Conservation (phyloP, 2,888 invertebrate genomes). For the Dermolepida albohirtum region DNA sequence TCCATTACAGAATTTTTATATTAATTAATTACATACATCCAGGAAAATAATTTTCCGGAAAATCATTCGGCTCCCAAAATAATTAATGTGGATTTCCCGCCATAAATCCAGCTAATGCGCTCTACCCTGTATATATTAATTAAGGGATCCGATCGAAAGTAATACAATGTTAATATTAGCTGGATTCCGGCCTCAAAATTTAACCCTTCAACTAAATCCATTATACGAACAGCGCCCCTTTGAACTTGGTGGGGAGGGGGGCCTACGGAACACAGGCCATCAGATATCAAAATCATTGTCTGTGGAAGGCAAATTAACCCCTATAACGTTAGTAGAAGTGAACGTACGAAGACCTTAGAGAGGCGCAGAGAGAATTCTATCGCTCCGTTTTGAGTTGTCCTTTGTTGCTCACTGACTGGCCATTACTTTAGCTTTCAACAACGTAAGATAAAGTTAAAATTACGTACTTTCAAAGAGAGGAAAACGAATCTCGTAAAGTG, state of each 20-base stretch:
- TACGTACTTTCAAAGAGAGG: too few species aligned
- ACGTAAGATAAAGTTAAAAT: too few species aligned
- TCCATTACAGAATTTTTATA: too few species aligned
- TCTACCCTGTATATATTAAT: slow-evolving; percentile 14
- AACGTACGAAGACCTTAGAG: not conserved
- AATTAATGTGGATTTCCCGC: slow-evolving; percentile 20
- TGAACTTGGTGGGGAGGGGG: not conserved
- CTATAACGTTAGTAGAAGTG: slow-evolving; percentile 13
- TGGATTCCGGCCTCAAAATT: slow-evolving; percentile 1
- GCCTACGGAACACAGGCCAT: not conserved
- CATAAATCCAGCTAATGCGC: slow-evolving; percentile 8
- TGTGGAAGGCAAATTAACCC: slow-evolving; percentile 28
- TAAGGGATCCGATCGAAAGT: slow-evolving; percentile 25
- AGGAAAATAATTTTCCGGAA: too few species aligned
- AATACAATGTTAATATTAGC: slow-evolving; percentile 30
- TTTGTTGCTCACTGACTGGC: slow-evolving; percentile 7
- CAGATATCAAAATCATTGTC: slow-evolving; percentile 32
- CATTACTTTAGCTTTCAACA: slow-evolving; percentile 14
- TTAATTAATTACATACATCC: too few species aligned
- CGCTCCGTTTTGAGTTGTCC: not conserved
- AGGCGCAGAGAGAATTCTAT: too few species aligned
- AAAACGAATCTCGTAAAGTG: too few species aligned
- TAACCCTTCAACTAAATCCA: slow-evolving; percentile 27
- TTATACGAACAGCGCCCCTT: slow-evolving; percentile 5
- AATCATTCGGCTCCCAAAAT: not conserved